These are phyloP conservation scores for Brachypterus glaber DNA, from an alignment of 2,888 invertebrate species.

Conservation along the genomic window DNA sequence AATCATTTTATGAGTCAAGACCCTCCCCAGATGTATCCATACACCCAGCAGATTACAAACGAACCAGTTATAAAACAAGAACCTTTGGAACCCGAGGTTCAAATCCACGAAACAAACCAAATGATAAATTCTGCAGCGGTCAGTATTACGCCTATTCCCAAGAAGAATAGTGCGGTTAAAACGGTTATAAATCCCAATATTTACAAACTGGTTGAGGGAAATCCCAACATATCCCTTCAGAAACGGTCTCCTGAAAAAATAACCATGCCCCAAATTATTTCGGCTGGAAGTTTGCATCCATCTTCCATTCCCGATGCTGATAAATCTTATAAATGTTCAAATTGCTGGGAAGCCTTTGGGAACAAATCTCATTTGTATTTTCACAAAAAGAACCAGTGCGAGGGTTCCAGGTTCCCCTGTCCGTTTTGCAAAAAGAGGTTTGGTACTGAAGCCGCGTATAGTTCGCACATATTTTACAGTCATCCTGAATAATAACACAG, in stretches of 20 bases:
- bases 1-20: background rate
- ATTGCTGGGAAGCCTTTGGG: slow-evolving; percentile 38
- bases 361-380: slow-evolving; percentile 41
- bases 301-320: slow-evolving; percentile 17
- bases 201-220: slow-evolving; percentile 38
- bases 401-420: slow-evolving; percentile 39
- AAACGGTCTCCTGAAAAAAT: slow-evolving; percentile 22
- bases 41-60: slow-evolving; percentile 10
- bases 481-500: slow-evolving; percentile 38
- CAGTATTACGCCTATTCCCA: slow-evolving; percentile 38
- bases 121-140: slow-evolving; percentile 29
- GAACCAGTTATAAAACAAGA: slow-evolving; percentile 31
- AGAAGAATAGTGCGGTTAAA: slow-evolving; percentile 29
- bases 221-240: slow-evolving; percentile 38
- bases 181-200: slow-evolving; percentile 34
- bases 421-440: slow-evolving; percentile 42
- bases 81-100: slow-evolving; percentile 37
- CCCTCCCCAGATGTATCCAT: slow-evolving; percentile 3
- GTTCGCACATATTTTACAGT: slow-evolving; percentile 41
- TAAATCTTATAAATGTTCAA: slow-evolving; percentile 37
- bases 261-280: background rate
- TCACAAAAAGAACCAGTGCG: slow-evolving; percentile 41
- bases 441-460: slow-evolving; percentile 40
- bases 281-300: no score
- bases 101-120: slow-evolving; percentile 34